Conservation (phyloP, 1,140 invertebrate species). For the Tribolium madens region DNA sequence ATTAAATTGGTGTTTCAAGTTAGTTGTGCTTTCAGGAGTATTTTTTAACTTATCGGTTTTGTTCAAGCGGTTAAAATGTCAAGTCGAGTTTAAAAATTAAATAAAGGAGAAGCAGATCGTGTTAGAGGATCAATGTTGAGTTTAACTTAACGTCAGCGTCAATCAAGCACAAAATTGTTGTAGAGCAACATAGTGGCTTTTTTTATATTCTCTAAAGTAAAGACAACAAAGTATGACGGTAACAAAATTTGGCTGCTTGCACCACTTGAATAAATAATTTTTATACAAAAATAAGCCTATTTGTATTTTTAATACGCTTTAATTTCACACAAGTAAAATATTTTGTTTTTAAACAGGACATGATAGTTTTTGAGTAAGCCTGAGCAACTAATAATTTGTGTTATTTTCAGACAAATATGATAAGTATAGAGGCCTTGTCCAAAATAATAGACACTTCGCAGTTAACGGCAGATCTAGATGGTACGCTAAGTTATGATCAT, state of each 20-base stretch:
- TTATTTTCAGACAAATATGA: slow-evolving; percentile 89
- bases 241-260: not conserved
- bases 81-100: not conserved
- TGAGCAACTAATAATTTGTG: slow-evolving; percentile 13
- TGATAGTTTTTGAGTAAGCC: not conserved
- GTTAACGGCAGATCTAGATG: slow-evolving; percentile 93
- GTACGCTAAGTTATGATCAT: slow-evolving; percentile 94
- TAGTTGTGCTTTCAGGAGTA: not conserved
- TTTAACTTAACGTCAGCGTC: not conserved
- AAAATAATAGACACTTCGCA: slow-evolving; percentile 94
- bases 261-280: not conserved
- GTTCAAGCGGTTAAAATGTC: not conserved
- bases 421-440: slow-evolving; percentile 92
- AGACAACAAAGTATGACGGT: not conserved
- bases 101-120: not conserved
- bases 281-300: too few relatives aligned
- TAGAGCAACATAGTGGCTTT: not conserved
- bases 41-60: not conserved
- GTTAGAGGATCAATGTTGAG: not conserved
- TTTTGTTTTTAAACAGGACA: not conserved
- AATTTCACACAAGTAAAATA: too few relatives aligned
- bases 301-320: too few relatives aligned
- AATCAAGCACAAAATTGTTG: not conserved
- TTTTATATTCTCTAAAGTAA: not conserved
- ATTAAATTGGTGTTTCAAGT: not conserved